phyloP scores from a whole-genome alignment of 2,888 invertebrate species.

The Epistrophe eligans region DNA sequence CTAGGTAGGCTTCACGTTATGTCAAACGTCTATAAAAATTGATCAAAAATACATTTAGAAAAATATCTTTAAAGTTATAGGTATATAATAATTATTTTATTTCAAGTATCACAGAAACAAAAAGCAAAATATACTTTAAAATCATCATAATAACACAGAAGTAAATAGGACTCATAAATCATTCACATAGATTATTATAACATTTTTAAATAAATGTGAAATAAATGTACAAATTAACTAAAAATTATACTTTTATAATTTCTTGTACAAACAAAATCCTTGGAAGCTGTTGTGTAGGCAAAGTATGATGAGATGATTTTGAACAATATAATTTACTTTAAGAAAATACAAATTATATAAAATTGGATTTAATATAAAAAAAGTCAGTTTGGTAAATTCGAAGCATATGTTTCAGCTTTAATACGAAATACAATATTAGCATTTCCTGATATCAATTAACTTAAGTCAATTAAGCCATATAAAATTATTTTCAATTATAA shows the following conservation, averaged over 20 bases:
- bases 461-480: conserved; percentile 15
- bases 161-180: conserved; percentile 72
- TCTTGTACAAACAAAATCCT: conserved; percentile 20
- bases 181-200: conserved; percentile 55
- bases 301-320: neutral
- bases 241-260: conserved; percentile 11
- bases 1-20: no score
- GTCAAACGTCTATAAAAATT: no score
- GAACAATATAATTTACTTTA: neutral
- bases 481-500: conserved; percentile 8
- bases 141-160: conserved; percentile 69
- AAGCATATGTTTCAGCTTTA: conserved; percentile 20
- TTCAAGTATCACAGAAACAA: conserved; percentile 81
- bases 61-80: neutral
- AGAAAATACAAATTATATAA: conserved; percentile 7
- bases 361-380: conserved; percentile 10
- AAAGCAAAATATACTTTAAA: conserved; percentile 77
- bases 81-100: conserved; percentile 66
- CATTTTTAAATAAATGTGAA: conserved; percentile 56
- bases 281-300: conserved; percentile 34
- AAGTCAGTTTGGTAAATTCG: conserved; percentile 12
- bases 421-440: neutral
- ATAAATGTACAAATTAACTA: neutral
- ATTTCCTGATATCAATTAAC: neutral
- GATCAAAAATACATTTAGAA: neutral